Conservation (phyloP, 2,113 vertebrate genomes). For the Nipponia nippon region DNA sequence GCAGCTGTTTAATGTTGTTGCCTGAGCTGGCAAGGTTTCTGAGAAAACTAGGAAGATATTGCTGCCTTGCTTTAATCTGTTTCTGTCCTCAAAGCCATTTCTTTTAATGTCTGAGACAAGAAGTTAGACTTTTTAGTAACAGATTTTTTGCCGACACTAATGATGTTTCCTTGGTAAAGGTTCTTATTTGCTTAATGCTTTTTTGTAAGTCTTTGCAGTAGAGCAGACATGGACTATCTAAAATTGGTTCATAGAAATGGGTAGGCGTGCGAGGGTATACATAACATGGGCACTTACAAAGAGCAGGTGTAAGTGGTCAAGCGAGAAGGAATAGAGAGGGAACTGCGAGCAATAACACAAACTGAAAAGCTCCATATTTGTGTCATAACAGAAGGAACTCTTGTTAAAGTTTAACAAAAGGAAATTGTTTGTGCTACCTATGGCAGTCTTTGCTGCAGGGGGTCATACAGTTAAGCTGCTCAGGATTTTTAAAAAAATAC, state of each 20-base stretch:
- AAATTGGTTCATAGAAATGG: neutral
- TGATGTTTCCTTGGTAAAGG: neutral
- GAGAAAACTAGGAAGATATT: neutral
- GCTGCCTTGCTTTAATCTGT: neutral
- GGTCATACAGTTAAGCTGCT: neutral
- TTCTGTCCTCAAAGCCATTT: neutral
- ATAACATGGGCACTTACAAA: neutral
- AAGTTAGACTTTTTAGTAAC: neutral
- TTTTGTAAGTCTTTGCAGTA: neutral
- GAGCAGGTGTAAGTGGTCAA: neutral
- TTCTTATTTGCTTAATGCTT: neutral
- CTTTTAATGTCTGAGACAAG: neutral
- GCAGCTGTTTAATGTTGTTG: neutral
- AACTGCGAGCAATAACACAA: neutral
- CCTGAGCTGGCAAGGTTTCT: neutral
- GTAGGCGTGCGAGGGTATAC: fast-evolving
- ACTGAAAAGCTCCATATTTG: neutral
- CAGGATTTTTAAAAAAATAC: neutral
- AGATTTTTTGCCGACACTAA: neutral
- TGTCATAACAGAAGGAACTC: neutral
- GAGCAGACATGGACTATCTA: neutral
- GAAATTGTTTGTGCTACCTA: neutral
- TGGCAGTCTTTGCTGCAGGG: neutral
- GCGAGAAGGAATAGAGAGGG: neutral
- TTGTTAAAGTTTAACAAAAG: constrained; percentile 10